Conservation (phyloP, 2,113 vertebrate species). For the Panthera tigris region DNA sequence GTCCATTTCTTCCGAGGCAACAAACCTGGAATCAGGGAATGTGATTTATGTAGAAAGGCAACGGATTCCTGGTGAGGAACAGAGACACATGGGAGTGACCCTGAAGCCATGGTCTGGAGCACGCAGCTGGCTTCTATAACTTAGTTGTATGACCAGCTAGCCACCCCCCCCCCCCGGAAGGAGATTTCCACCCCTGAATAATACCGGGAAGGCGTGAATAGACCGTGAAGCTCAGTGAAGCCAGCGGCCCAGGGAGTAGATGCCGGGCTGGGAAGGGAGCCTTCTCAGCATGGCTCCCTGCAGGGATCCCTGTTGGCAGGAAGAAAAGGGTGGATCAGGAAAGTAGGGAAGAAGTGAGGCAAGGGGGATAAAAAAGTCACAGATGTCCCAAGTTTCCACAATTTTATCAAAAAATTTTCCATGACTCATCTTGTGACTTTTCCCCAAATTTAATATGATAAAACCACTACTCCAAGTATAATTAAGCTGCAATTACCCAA, state of each 20-base stretch:
- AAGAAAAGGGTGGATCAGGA: constrained; percentile 55
- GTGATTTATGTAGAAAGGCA: not conserved
- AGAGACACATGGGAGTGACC: not conserved
- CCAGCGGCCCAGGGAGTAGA: not conserved
- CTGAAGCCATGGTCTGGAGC: not conserved
- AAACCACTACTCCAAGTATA: constrained; percentile 59
- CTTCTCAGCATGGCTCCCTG: not conserved
- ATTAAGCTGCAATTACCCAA: constrained; percentile 61
- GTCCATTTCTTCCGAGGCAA: not conserved
- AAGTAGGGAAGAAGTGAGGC: constrained; percentile 59
- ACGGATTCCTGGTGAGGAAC: not conserved
- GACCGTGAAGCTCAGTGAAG: not conserved
- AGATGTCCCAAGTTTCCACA: constrained; percentile 75
- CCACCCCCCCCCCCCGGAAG: not conserved
- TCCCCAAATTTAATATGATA: constrained; percentile 61
- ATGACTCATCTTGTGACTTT: constrained; percentile 71
- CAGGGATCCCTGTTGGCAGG: constrained; percentile 44
- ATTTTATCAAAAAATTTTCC: constrained; percentile 76
- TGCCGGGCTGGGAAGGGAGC: not conserved
- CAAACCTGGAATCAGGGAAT: not conserved
- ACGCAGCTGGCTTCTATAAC: not conserved
- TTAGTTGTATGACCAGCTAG: not conserved
- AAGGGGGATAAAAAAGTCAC: constrained; percentile 60
- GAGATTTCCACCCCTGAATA: not conserved
- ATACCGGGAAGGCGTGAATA: not conserved